These are phyloP conservation scores for Archocentrus centrarchus DNA, from an alignment of 2,113 vertebrate species.

Conservation along the genomic window DNA sequence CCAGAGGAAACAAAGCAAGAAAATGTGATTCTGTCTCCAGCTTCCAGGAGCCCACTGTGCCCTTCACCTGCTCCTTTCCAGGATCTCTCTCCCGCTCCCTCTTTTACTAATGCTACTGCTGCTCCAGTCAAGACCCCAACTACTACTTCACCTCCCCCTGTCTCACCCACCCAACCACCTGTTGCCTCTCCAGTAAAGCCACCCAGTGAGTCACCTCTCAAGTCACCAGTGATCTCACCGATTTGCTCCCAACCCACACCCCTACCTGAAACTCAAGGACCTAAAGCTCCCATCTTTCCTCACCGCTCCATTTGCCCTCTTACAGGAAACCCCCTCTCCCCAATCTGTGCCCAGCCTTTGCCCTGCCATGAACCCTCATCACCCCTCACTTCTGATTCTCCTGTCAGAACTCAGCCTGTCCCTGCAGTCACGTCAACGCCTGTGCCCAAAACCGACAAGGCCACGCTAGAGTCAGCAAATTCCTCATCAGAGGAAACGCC, in stretches of 20 bases:
- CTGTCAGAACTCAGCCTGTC: constrained; percentile 89
- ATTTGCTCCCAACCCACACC: constrained; percentile 86
- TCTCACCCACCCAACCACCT: constrained; percentile 28
- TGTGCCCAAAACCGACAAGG: constrained; percentile 75
- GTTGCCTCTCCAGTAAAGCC: constrained; percentile 39
- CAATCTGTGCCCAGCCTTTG: constrained; percentile 91
- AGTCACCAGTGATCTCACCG: constrained; percentile 66
- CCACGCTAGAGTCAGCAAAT: constrained; percentile 65
- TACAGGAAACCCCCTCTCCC: constrained; percentile 80
- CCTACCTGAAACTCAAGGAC: constrained; percentile 79
- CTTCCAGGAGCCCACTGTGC: constrained; percentile 44
- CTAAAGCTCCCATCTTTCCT: constrained; percentile 74
- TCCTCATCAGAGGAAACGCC: constrained; percentile 80
- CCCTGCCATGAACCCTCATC: constrained; percentile 85
- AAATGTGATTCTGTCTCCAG: constrained; percentile 47
- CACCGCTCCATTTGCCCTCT: constrained; percentile 74
- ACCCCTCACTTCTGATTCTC: constrained; percentile 83
- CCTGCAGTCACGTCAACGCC: constrained; percentile 90
- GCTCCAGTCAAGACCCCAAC: constrained; percentile 24
- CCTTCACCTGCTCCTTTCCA: constrained; percentile 46
- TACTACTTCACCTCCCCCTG: constrained; percentile 37
- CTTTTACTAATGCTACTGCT: constrained; percentile 54
- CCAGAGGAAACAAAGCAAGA: constrained; percentile 66
- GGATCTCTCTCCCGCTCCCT: constrained; percentile 34
- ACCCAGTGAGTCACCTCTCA: neutral